Evolutionary conservation across 2,113 vertebrate genomes (phyloP).

Genomic region (Urocitellus parryii): DNA sequence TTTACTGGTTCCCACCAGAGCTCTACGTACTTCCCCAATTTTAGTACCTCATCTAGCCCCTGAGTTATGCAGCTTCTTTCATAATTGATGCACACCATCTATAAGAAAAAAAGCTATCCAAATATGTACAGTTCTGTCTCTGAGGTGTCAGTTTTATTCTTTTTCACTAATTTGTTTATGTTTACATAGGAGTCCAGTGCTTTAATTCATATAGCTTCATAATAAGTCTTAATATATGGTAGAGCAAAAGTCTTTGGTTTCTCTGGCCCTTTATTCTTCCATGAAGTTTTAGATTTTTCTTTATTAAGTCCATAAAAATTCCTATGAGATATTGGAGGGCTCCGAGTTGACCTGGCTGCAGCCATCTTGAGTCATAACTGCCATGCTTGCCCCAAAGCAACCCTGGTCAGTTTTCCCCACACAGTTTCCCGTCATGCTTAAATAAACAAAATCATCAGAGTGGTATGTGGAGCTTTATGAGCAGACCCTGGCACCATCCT

Average conservation of each 20-base stretch:
- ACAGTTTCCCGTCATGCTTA: not conserved
- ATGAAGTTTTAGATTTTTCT: conserved; percentile 5
- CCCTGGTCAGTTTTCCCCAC: not conserved
- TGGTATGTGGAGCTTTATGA: not conserved
- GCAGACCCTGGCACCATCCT: not conserved
- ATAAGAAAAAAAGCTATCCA: not conserved
- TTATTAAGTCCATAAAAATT: not conserved
- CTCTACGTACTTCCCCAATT: not conserved
- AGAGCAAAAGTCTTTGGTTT: not conserved
- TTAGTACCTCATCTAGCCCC: not conserved
- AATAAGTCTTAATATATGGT: not conserved
- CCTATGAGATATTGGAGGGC: not conserved
- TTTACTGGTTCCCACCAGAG: not conserved
- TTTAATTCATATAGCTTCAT: not conserved
- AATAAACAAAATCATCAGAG: not conserved
- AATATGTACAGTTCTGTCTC: not conserved
- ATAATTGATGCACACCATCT: not conserved
- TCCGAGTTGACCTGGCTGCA: not conserved
- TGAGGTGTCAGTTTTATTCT: not conserved
- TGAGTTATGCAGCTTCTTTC: not conserved
- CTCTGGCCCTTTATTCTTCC: not conserved
- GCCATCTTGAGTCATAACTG: not conserved
- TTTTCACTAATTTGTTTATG: not conserved
- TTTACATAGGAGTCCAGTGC: not conserved
- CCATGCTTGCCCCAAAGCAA: not conserved